Evolutionary conservation across 2,113 vertebrate genomes (phyloP), one percentile per base, ranked within the genome.

Genomic region (Pleuronectes platessa): DNA sequence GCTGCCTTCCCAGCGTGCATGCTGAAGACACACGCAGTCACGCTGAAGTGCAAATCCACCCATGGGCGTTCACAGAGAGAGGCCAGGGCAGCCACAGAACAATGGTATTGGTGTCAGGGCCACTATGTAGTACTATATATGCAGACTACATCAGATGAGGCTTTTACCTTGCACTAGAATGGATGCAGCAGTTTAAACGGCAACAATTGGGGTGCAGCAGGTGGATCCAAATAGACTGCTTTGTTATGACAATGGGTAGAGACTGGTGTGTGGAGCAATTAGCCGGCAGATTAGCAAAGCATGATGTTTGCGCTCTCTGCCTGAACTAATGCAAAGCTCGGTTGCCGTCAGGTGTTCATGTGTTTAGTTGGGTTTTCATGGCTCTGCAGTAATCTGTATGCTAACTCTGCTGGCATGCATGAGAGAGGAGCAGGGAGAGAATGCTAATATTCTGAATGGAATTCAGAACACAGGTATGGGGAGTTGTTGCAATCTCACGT

Each of bases 1-100:
- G 67, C 75, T 73, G 26, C 71, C 49, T 73, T 79, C 68, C 64
- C 78, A 68, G 61, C 66, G 47, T 77, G 71, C 58, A 35, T 53
- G 75, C 61, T 60, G 71, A 66, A 74, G 74, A 81, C 81, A 66
- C 21, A 85, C 55, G 60, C 60, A 37, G 40, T 42, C 40, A 42
- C 37, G 14, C 78, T 72, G 79, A 72, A 84, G 86, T 85, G 62
- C 53, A 76, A 86, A 86, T 72, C 60, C 77, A 79, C 78, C 79
- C 63, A 64, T 62, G 76, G 74, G 84, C 74, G 84, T 81, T 78
- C 76, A 74, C 64, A 45, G 47, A 79, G 78, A 63, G 40, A 73
- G 53, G 66, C 78, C 69, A 65, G 61, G 61, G 63, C 61, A 70
- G 68, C 79, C 76, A 71, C 84, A 74, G 26, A 1, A 15, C 71